Percentiles rank a stretch among this genome's conserved stretches.
Conservation (phyloP, 2,888 invertebrate genomes). For the Lottia gigantea region DNA sequence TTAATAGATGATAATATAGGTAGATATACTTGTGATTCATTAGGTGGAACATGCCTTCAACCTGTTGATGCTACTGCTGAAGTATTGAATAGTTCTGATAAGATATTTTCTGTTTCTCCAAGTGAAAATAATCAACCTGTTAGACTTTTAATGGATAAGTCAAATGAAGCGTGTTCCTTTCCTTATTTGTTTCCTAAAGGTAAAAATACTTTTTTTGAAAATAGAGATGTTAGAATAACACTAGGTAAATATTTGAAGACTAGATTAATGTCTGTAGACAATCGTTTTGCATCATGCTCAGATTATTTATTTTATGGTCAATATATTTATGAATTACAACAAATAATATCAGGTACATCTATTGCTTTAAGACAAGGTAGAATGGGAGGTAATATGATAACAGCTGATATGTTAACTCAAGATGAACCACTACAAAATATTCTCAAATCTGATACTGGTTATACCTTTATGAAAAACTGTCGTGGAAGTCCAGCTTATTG, state of each 20-base stretch:
- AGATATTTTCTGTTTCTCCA: slow-evolving; percentile 26
- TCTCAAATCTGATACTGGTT: no score
- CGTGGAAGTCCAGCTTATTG: no score
- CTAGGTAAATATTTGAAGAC: slow-evolving; percentile 21
- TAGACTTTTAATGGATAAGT: slow-evolving; percentile 15
- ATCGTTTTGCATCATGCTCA: slow-evolving; percentile 23
- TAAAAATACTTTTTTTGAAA: slow-evolving; percentile 11
- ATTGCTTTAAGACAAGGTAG: no score
- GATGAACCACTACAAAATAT: no score
- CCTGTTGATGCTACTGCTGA: slow-evolving; percentile 22
- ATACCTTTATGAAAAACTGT: no score
- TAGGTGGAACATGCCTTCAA: slow-evolving; percentile 23
- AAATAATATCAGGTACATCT: no score
- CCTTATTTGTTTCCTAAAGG: slow-evolving; percentile 25
- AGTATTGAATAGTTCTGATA: slow-evolving; percentile 19
- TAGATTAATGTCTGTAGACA: slow-evolving; percentile 19
- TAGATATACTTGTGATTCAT: slow-evolving; percentile 1
- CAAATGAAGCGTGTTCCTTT: slow-evolving; percentile 25
- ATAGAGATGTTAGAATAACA: slow-evolving; percentile 14
- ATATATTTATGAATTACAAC: slow-evolving; percentile 26
- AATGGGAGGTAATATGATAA: no score
- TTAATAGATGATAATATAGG: neutral
- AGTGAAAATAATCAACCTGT: slow-evolving; percentile 11
- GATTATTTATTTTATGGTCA: slow-evolving; percentile 27
- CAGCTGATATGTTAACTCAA: no score